phyloP scores from a whole-genome alignment of 64 coral and sea anemone species.

The Stylophora pistillata region DNA sequence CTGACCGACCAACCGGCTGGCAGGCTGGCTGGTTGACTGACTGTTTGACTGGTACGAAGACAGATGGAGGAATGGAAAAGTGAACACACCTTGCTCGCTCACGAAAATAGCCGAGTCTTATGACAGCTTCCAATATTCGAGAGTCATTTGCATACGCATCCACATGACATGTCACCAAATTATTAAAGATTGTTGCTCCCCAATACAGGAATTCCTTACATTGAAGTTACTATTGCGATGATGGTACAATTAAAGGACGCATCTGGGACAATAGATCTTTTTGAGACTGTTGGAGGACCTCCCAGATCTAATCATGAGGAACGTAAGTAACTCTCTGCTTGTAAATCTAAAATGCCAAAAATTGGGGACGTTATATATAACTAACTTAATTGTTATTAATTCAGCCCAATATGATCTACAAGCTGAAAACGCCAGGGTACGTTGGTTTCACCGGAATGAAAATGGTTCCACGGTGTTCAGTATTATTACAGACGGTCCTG shows the following conservation, averaged over 20 bases:
- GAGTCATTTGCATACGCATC: no score
- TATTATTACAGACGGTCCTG: slow-evolving; percentile 81
- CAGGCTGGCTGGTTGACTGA: not conserved
- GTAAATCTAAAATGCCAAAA: not conserved
- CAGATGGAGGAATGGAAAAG: not conserved
- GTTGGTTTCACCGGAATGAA: slow-evolving; percentile 97
- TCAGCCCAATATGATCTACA: slow-evolving; percentile 84
- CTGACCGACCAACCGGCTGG: not conserved
- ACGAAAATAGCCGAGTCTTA: no score
- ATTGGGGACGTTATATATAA: not conserved
- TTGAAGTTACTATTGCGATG: slow-evolving; percentile 80
- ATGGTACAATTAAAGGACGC: slow-evolving; percentile 68
- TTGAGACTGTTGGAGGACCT: slow-evolving; percentile 86
- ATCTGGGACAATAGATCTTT: slow-evolving; percentile 66
- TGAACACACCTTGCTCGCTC: not conserved
- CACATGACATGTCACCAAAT: no score
- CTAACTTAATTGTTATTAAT: not conserved
- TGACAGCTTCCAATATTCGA: no score
- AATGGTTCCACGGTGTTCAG: slow-evolving; percentile 91
- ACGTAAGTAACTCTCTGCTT: slow-evolving; percentile 56
- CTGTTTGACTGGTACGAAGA: not conserved
- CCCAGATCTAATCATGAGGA: slow-evolving; percentile 74
- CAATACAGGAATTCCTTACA: slow-evolving; percentile 73
- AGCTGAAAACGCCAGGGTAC: slow-evolving; percentile 73
- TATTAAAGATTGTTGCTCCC: no score